phyloP scores from a whole-genome alignment of 2,113 vertebrate species.

The Leptobrachium ailaonicum region DNA sequence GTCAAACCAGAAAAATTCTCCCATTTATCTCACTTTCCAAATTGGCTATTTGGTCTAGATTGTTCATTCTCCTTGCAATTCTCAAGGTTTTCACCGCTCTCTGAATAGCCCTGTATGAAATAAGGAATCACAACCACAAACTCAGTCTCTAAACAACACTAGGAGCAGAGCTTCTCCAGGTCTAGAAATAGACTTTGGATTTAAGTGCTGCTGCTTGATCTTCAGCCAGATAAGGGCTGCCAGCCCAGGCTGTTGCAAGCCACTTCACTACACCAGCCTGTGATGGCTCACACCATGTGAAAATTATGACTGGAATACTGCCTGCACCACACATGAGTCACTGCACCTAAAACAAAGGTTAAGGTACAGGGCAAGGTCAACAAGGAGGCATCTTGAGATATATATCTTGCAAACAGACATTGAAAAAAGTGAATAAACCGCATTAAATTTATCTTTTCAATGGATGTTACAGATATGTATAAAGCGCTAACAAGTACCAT shows the following conservation, averaged over 20 bases:
- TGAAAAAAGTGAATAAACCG: background rate
- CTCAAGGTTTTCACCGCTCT: too few species aligned
- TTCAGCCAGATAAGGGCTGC: background rate
- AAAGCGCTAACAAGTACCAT: too few species aligned
- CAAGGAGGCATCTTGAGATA: background rate
- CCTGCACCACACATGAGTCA: background rate
- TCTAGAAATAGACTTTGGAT: background rate
- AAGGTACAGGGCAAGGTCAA: background rate
- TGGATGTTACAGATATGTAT: background rate
- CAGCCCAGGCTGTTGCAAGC: background rate
- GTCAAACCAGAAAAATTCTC: too few species aligned
- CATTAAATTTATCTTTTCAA: background rate
- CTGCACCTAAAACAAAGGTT: slow-evolving; percentile 9
- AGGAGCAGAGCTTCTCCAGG: too few species aligned
- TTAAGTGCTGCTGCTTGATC: background rate
- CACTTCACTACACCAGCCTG: background rate
- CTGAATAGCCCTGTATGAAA: too few species aligned
- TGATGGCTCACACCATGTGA: background rate
- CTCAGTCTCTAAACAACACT: too few species aligned
- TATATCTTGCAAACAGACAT: background rate
- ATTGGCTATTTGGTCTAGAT: too few species aligned
- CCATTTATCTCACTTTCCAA: too few species aligned
- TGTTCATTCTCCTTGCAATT: too few species aligned
- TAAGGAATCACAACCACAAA: too few species aligned
- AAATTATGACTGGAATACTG: background rate